Evolutionary conservation across 2,888 invertebrate genomes (phyloP).

Genomic region (Acronicta aceris): DNA sequence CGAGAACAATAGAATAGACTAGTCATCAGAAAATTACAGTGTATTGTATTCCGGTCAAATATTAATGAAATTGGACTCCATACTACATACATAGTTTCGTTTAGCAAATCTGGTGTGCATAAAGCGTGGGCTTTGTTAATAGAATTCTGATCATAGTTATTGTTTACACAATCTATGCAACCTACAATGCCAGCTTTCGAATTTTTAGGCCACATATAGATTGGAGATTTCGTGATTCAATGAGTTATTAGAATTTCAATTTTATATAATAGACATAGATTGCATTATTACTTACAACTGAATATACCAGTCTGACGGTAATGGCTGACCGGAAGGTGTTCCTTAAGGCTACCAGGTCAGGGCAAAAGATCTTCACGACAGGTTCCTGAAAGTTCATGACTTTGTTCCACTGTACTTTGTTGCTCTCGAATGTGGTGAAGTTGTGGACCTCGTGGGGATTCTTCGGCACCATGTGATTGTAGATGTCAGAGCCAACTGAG

Average conservation of each 20-base stretch:
- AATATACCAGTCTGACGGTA: constrained; percentile 85
- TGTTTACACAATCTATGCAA: no score
- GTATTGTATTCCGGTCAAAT: no score
- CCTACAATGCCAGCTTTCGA: no score
- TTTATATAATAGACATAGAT: no score
- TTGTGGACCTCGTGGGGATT: constrained; percentile 73
- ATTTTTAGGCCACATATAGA: no score
- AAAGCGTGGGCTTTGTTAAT: no score
- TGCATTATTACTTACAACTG: constrained; percentile 74
- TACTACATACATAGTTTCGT: no score
- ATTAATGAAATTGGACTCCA: no score
- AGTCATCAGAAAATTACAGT: not conserved
- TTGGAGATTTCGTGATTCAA: no score
- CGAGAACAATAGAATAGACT: not conserved
- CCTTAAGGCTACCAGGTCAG: constrained; percentile 83
- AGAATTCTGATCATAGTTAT: no score
- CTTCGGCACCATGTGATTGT: constrained; percentile 65
- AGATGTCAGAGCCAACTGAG: constrained; percentile 70
- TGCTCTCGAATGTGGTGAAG: constrained; percentile 85
- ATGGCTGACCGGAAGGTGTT: constrained; percentile 88
- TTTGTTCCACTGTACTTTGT: constrained; percentile 85
- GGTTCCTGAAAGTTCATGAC: constrained; percentile 88
- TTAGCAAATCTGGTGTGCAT: not conserved
- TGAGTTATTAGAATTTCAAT: no score
- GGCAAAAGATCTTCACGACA: constrained; percentile 83